A percentile compares a stretch with the other conserved stretches of the same genome.
Evolutionary conservation across 2,113 vertebrate genomes (phyloP).

Genomic region (Bos javanicus): DNA sequence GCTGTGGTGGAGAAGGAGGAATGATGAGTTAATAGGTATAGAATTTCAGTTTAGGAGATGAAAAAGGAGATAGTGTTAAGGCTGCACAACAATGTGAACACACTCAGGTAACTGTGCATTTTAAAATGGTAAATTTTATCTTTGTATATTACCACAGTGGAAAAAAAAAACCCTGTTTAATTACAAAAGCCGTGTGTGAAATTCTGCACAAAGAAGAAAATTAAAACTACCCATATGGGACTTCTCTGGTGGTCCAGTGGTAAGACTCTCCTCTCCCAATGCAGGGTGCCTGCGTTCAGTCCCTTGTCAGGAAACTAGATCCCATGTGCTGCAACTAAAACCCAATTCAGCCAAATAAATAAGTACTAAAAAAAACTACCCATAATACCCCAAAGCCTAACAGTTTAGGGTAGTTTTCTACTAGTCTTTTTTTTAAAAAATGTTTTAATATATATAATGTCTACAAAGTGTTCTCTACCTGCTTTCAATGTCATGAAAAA

Average conservation of each 20-base stretch:
- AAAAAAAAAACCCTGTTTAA: neutral
- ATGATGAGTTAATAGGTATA: neutral
- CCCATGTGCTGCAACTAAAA: neutral
- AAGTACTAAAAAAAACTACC: neutral
- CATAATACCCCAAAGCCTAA: neutral
- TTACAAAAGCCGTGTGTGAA: neutral
- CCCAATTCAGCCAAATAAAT: neutral
- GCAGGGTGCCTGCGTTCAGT: neutral
- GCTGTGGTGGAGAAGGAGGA: neutral
- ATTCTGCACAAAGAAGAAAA: slow-evolving; percentile 22
- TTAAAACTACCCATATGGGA: neutral
- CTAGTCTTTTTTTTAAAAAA: neutral
- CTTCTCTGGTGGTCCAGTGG: neutral
- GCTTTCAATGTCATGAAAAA: neutral
- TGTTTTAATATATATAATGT: neutral
- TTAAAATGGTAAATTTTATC: neutral
- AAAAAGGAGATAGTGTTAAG: neutral
- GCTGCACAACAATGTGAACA: neutral
- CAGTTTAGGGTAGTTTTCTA: neutral
- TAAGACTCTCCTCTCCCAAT: neutral
- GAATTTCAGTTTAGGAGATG: neutral
- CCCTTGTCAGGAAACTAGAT: neutral
- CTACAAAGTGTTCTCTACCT: neutral
- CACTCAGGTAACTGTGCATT: neutral
- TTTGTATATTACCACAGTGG: neutral